Evolutionary conservation across 2,797 vertebrate genomes (phyloP), one percentile per base, ranked within the genome.

Genomic region (Cirrhinus molitorella): DNA sequence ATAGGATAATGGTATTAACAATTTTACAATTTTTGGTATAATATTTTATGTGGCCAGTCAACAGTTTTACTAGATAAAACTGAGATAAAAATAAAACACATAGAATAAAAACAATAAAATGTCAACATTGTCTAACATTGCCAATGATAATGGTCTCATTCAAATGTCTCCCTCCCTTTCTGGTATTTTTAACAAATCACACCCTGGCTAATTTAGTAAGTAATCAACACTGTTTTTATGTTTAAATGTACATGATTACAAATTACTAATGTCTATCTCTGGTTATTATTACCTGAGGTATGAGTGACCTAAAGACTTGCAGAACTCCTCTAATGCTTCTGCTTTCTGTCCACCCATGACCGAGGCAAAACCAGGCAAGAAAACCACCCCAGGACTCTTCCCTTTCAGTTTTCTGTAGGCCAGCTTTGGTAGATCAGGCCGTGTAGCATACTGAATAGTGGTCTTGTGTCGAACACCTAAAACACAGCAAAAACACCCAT

Each of bases 341-440:
- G 97, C 98, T 87, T 99, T 99, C 90, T 92, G 94, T 21, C 97
- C 97, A 81, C 95, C 96, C 98, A 99, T 99, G 90, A 92, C 94
- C 87, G 97, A 99, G 73, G 91, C 94, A 87, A 96, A 96, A 9
- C 98, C 98, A 21, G 97, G 96, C 81, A 99, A 94, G 92, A 97
- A 99, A 85, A 99, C 90, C 88, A 99, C 92, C 3, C 98, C 98
- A n/a, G 98, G 98, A 81, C 91, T 96, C 90, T 97, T 99, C 74
- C 98, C 98, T 91, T 97, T 98, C 86, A 97, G 89, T 71, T 88
- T 96, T 83, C 94, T 95, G 90, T 99, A 99, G 86, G 98, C 98
- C 90, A 99, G 92, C 83, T 94, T 97, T 14, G 98, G 97, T 59
- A 96, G 95, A 78, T 97, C 96, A 79, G 96, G 93, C 23, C 97